phyloP scores from a whole-genome alignment of 2,888 invertebrate genomes.

The Seira ritae region DNA sequence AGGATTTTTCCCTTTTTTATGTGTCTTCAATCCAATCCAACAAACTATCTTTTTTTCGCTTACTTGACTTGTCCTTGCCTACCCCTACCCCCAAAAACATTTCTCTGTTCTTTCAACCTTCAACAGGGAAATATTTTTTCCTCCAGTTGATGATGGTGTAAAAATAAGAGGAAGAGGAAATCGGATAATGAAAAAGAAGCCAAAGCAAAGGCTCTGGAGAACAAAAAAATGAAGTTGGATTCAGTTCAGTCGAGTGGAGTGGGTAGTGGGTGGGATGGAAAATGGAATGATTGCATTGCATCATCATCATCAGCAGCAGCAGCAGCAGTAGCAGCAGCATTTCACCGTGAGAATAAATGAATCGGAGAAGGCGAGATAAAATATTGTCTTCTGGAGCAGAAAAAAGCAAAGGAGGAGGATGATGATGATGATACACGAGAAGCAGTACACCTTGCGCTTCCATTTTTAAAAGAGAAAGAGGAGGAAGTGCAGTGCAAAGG shows the following conservation, averaged over 20 bases:
- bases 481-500: too few relatives aligned
- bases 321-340: background rate
- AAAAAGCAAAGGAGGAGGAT: background rate
- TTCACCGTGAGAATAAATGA: conserved; percentile 48
- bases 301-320: conserved; percentile 11
- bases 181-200: conserved; percentile 53
- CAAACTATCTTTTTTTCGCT: too few relatives aligned
- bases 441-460: too few relatives aligned
- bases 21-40: conserved; percentile 58
- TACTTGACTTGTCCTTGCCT: too few relatives aligned
- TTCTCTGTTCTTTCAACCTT: too few relatives aligned
- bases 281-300: conserved; percentile 12
- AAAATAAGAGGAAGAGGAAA: background rate
- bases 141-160: conserved; percentile 22
- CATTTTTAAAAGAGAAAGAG: too few relatives aligned
- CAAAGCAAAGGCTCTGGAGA: too few relatives aligned
- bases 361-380: conserved; percentile 55
- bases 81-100: too few relatives aligned
- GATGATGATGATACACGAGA: background rate
- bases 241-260: too few relatives aligned
- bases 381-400: conserved; percentile 9
- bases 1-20: conserved; percentile 56
- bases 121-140: too few relatives aligned
- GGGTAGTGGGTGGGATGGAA: conserved; percentile 20
- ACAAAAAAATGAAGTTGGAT: conserved; percentile 14